Evolutionary conservation across 2,888 invertebrate genomes (phyloP).

Genomic region (Perizoma flavofasciatum): DNA sequence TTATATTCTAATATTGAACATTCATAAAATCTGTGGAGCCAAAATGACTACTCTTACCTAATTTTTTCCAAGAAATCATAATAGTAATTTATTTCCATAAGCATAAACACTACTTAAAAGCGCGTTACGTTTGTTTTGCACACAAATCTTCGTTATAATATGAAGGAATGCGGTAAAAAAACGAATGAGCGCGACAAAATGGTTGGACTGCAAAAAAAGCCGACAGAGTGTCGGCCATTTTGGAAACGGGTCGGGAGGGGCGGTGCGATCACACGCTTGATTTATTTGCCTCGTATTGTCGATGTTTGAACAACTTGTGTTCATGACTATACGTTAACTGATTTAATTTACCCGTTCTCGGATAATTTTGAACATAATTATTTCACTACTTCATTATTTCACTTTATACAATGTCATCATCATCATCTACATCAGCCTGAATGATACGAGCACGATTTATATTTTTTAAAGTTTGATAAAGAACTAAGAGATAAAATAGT

Average conservation of each 20-base stretch:
- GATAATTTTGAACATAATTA: constrained; percentile 33
- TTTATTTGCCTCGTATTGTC: constrained; percentile 64
- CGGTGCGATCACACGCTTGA: constrained; percentile 60
- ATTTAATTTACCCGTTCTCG: constrained; percentile 28
- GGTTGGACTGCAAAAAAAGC: constrained; percentile 63
- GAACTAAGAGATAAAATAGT: no score
- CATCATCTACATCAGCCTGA: no score
- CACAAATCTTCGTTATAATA: constrained; percentile 38
- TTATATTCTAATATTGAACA: neutral
- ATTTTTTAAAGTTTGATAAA: neutral
- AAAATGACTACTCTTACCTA: no score
- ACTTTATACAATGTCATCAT: constrained; percentile 1
- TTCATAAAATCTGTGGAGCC: neutral
- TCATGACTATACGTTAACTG: constrained; percentile 51
- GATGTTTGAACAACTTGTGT: constrained; percentile 55
- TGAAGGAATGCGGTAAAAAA: constrained; percentile 43
- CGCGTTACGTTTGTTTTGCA: constrained; percentile 39
- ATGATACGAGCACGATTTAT: no score
- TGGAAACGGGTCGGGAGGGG: constrained; percentile 66
- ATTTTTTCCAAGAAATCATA: neutral
- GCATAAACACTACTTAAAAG: constrained; percentile 40
- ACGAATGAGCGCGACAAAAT: constrained; percentile 56
- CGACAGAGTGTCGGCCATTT: constrained; percentile 68
- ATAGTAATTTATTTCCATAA: constrained; percentile 16
- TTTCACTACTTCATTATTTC: constrained; percentile 23